phyloP scores from a whole-genome alignment of 2,888 invertebrate species.

The Volucella zonaria region DNA sequence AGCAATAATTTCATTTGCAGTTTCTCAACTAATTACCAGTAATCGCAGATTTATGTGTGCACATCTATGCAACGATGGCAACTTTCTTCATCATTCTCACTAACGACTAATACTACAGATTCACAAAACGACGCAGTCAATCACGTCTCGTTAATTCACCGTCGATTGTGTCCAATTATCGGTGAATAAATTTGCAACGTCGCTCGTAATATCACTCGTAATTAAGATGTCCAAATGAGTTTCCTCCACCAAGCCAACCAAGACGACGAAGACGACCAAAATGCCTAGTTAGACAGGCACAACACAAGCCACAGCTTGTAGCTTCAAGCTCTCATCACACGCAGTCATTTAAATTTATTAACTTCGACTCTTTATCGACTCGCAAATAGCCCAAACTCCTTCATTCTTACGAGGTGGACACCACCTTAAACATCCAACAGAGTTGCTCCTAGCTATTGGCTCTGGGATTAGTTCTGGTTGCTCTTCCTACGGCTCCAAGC shows the following conservation, averaged over 20 bases:
- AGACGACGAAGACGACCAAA: constrained; percentile 18
- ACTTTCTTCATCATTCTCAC: too few species aligned
- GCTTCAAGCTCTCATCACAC: constrained; percentile 29
- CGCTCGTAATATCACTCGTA: constrained; percentile 4
- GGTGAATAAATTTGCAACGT: constrained; percentile 42
- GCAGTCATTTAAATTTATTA: constrained; percentile 59
- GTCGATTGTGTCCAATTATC: constrained; percentile 63
- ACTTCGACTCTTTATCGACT: constrained; percentile 49
- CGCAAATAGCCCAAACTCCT: constrained; percentile 22
- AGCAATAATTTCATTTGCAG: too few species aligned
- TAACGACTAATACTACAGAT: too few species aligned
- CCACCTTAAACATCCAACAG: constrained; percentile 35
- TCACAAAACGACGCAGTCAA: too few species aligned
- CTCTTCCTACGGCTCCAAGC: constrained; percentile 18
- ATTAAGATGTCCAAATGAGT: constrained; percentile 52
- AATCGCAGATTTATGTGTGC: too few species aligned
- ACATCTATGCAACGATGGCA: too few species aligned
- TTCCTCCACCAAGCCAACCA: not conserved
- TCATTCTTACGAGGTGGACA: constrained; percentile 6
- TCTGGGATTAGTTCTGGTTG: not conserved
- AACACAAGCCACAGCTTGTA: not conserved
- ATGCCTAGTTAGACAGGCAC: constrained; percentile 7
- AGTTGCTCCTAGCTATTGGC: not conserved
- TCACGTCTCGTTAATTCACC: constrained; percentile 17
- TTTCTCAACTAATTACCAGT: too few species aligned